phyloP scores from a whole-genome alignment of 2,113 vertebrate genomes.

The Onychorhynchus coronatus region DNA sequence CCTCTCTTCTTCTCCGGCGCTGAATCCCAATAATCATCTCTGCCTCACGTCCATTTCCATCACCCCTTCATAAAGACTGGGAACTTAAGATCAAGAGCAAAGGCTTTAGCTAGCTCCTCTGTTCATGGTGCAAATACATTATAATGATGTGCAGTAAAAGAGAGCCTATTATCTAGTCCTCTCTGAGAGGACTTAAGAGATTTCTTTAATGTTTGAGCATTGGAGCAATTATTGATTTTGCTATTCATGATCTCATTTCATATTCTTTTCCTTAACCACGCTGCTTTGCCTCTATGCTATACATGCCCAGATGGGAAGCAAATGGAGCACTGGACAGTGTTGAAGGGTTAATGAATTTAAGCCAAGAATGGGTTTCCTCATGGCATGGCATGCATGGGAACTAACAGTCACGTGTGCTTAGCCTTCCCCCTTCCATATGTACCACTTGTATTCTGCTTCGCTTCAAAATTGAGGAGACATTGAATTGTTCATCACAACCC shows the following conservation, averaged over 20 bases:
- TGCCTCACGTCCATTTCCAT: background rate
- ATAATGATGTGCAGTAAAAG: background rate
- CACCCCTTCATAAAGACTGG: background rate
- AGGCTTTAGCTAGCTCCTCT: background rate
- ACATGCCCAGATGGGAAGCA: background rate
- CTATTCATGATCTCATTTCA: background rate
- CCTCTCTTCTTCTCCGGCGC: background rate
- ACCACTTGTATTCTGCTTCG: background rate
- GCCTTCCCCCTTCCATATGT: background rate
- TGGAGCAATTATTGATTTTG: background rate
- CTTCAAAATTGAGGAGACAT: background rate
- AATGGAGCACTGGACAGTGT: background rate
- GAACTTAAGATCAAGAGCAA: background rate
- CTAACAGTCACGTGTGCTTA: rapidly evolving
- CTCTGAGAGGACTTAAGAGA: background rate
- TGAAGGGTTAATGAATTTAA: background rate
- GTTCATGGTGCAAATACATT: background rate
- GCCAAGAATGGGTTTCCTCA: background rate
- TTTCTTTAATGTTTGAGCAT: background rate
- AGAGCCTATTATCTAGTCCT: background rate
- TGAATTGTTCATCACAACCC: background rate
- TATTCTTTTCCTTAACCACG: background rate
- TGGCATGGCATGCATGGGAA: background rate
- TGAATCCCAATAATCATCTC: background rate
- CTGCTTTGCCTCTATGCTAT: background rate